Conservation (phyloP, 2,888 invertebrate species). For the Drosophila mayaguana region DNA sequence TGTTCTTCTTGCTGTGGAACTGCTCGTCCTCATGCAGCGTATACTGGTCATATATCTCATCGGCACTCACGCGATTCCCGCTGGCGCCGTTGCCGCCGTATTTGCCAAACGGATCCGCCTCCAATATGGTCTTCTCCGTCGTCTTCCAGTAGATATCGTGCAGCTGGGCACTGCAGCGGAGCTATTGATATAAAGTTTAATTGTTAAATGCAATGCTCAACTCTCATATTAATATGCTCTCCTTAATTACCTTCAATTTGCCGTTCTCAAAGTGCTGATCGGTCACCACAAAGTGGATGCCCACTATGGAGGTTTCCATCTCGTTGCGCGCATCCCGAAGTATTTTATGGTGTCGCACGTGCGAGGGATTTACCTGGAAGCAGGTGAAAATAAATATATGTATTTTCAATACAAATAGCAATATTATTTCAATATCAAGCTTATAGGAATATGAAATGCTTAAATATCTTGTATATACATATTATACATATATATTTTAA, state of each 20-base stretch:
- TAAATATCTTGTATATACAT: no score
- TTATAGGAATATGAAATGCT: no score
- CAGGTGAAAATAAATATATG: neutral
- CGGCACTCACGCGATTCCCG: slow-evolving; percentile 78
- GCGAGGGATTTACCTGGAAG: slow-evolving; percentile 81
- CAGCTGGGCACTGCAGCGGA: slow-evolving; percentile 89
- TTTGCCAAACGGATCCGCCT: slow-evolving; percentile 85
- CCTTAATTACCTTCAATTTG: slow-evolving; percentile 85
- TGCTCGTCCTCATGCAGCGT: slow-evolving; percentile 83
- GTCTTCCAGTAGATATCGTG: slow-evolving; percentile 89
- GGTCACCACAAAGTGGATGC: slow-evolving; percentile 86
- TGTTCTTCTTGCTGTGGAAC: slow-evolving; percentile 83
- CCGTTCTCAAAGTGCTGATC: slow-evolving; percentile 86
- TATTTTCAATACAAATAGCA: no score
- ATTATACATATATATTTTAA: no score
- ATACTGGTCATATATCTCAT: slow-evolving; percentile 82
- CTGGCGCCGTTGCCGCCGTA: slow-evolving; percentile 69
- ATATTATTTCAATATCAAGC: no score
- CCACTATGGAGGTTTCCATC: slow-evolving; percentile 86
- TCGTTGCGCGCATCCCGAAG: slow-evolving; percentile 81
- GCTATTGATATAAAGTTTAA: slow-evolving; percentile 70
- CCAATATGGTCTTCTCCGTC: slow-evolving; percentile 88
- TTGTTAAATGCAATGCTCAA: no score
- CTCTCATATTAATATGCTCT: no score
- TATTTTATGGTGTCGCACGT: slow-evolving; percentile 83